Percentiles rank a stretch among this genome's conserved stretches.
phyloP scores from a whole-genome alignment of 2,797 vertebrate genomes.

The Malurus splendens region DNA sequence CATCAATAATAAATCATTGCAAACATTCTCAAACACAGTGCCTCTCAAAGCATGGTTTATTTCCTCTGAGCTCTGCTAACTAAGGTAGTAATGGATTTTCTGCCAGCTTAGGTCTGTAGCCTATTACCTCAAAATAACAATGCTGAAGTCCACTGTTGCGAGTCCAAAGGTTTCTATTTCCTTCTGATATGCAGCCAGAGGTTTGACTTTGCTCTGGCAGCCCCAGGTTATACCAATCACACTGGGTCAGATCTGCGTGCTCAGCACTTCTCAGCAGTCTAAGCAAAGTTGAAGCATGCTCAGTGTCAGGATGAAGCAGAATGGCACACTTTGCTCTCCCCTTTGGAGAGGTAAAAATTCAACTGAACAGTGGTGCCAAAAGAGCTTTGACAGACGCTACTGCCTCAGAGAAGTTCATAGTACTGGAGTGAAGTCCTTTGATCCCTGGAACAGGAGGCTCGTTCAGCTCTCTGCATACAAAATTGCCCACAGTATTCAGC shows the following conservation, averaged over 20 bases:
- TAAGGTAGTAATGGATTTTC: neutral
- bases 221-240: rapidly evolving
- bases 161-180: neutral
- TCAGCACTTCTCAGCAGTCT: neutral
- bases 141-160: neutral
- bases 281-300: neutral
- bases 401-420: neutral
- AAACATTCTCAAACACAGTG: neutral
- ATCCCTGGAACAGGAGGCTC: neutral
- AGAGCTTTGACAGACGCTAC: neutral
- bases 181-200: neutral
- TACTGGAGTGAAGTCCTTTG: neutral
- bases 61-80: neutral
- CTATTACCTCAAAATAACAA: neutral
- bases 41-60: neutral
- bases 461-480: neutral
- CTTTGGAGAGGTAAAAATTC: neutral
- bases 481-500: neutral
- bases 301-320: neutral
- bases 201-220: neutral
- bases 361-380: neutral
- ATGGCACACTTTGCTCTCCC: neutral
- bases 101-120: neutral
- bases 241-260: rapidly evolving
- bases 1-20: neutral